Evolutionary conservation across 2,113 vertebrate genomes (phyloP), one percentile per base, ranked within the genome.

Genomic region (Paralichthys olivaceus): DNA sequence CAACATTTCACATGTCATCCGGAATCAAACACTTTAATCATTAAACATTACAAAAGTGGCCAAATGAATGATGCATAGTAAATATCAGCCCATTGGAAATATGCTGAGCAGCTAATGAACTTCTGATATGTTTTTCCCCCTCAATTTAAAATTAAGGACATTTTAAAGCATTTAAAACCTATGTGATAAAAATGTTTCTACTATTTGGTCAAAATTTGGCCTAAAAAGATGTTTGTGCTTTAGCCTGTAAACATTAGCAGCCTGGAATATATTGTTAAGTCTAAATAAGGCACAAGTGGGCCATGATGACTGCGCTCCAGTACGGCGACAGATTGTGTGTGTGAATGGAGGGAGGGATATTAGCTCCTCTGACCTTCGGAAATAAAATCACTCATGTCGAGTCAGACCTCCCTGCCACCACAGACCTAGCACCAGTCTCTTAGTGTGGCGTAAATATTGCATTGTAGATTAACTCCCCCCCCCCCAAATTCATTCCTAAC

Each of bases 191-290:
- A 26, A 56, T 3, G 2, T 15, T 26, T 7, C 19, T 34, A 40
- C 37, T 32, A 1, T 29, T 17, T 28, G 28, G 49, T 67, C 29
- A 69, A 1, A 61, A 26, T 22, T 26, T 29, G 40, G 40, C 13
- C 2, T 43, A 2, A 29, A 56, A 53, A 34, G 1, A 59, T 77
- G 25, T 83, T 87, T 87, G 76, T 86, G 74, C 3, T 83, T 69
- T 19, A 80, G 76, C 80, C 11, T 80, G 81, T 90, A 90, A 93
- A 93, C 90, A 69, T 80, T 19, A 59, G 72, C 55, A 67, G 60
- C 32, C 22, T 37, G n/a, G 53, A 84, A 20, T 65, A 60, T 55
- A 25, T 59, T 75, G 34, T 58, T 63, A 71, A 25, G 8, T 83
- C 73, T 60, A 13, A 29, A 77, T n/a, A 56, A 86, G 76, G 57